phyloP scores from a whole-genome alignment of 2,797 vertebrate genomes.

The Acomys russatus region DNA sequence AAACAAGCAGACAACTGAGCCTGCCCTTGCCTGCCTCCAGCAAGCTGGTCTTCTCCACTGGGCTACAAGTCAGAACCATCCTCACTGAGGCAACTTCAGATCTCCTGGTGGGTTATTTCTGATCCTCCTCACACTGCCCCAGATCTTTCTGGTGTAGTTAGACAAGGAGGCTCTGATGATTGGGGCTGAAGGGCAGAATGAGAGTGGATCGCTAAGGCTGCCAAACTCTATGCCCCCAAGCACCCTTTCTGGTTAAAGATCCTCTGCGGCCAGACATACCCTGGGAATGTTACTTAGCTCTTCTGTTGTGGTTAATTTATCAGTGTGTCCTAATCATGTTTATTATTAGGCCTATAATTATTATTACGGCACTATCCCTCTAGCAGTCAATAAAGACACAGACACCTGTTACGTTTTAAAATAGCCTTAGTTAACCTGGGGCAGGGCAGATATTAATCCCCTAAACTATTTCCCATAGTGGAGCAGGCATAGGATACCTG shows the following conservation, averaged over 20 bases:
- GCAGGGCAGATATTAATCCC: no score
- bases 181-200: slow-evolving; percentile 66
- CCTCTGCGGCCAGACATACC: not conserved
- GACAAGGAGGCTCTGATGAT: slow-evolving; percentile 66
- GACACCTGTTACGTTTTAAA: no score
- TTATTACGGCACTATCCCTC: no score
- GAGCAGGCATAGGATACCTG: no score
- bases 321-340: no score
- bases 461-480: no score
- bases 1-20: not conserved
- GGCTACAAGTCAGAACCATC: fast-evolving
- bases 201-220: not conserved
- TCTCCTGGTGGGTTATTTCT: slow-evolving; percentile 25
- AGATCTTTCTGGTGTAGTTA: slow-evolving; percentile 66
- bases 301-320: no score
- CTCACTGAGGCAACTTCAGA: not conserved
- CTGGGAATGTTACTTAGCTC: slow-evolving; percentile 6
- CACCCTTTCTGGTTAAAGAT: not conserved
- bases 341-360: no score
- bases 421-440: no score
- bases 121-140: slow-evolving; percentile 24
- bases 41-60: not conserved
- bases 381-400: no score
- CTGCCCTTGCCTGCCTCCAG: not conserved
- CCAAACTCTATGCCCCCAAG: slow-evolving; percentile 33